Conservation (phyloP, 2,888 invertebrate species). For the Cylindroiulus punctatus region DNA sequence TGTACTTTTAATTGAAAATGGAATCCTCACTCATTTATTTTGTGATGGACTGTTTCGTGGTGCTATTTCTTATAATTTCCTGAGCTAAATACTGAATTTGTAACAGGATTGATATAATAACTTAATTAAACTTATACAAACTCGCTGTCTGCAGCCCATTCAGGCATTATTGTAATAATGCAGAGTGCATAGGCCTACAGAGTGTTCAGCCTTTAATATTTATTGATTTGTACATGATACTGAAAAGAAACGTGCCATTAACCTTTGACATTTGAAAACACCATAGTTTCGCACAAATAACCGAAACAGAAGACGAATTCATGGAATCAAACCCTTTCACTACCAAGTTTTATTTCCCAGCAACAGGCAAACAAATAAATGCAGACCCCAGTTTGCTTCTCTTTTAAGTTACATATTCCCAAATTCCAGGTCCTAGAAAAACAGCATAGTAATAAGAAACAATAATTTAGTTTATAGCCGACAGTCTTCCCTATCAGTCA, state of each 20-base stretch:
- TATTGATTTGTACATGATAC: not conserved
- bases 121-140: no score
- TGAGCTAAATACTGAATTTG: no score
- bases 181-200: not conserved
- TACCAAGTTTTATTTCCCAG: constrained; percentile 25
- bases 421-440: not conserved
- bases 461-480: not conserved
- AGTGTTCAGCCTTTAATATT: not conserved
- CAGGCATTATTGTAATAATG: no score
- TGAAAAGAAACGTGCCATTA: not conserved
- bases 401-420: not conserved
- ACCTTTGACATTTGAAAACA: not conserved
- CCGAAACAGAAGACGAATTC: not conserved
- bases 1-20: no score
- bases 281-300: not conserved
- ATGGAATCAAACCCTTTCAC: not conserved
- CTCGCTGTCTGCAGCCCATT: no score
- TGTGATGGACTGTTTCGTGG: no score
- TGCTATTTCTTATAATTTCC: no score
- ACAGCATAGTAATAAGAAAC: constrained; percentile 13
- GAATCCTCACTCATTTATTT: no score
- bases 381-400: constrained; percentile 16
- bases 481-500: not conserved
- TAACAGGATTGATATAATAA: no score
- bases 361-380: constrained; percentile 45